phyloP scores from a whole-genome alignment of 2,888 invertebrate genomes.

The Xylota sylvarum region DNA sequence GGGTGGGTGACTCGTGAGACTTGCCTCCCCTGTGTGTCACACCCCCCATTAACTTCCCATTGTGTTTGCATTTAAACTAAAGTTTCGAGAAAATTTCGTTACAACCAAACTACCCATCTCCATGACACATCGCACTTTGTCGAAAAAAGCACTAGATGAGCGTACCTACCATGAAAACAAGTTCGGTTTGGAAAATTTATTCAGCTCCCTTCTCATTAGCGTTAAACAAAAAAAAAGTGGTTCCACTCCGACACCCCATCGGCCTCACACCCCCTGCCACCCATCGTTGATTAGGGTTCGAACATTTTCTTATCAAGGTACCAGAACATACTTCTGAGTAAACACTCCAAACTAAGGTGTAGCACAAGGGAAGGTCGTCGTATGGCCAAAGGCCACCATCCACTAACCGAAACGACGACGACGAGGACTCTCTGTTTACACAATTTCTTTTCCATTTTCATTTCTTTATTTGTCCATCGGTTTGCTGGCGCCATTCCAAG shows the following conservation, averaged over 20 bases:
- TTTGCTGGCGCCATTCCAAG: constrained; percentile 74
- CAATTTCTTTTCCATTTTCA: constrained; percentile 60
- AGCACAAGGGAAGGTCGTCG: constrained; percentile 17
- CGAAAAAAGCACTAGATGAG: constrained; percentile 17
- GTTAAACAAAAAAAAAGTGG: constrained; percentile 15
- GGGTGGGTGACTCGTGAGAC: constrained; percentile 26
- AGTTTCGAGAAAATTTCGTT: constrained; percentile 34
- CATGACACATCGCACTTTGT: constrained; percentile 53
- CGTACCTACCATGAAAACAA: constrained; percentile 23
- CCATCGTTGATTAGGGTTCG: constrained; percentile 42
- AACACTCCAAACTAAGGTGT: constrained; percentile 48
- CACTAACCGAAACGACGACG: not conserved
- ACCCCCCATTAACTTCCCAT: constrained; percentile 53
- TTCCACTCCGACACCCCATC: no score
- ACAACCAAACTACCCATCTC: constrained; percentile 48
- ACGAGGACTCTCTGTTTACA: constrained; percentile 44
- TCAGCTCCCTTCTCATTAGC: constrained; percentile 60
- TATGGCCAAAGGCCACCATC: constrained; percentile 40
- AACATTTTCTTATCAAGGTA: constrained; percentile 45
- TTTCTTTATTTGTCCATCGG: constrained; percentile 68
- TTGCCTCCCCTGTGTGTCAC: constrained; percentile 28
- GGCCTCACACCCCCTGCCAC: no score
- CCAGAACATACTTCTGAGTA: constrained; percentile 45
- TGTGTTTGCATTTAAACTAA: constrained; percentile 56
- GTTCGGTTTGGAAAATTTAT: constrained; percentile 39